phyloP scores from a whole-genome alignment of 2,113 vertebrate species.

The Oceanodroma tethys region DNA sequence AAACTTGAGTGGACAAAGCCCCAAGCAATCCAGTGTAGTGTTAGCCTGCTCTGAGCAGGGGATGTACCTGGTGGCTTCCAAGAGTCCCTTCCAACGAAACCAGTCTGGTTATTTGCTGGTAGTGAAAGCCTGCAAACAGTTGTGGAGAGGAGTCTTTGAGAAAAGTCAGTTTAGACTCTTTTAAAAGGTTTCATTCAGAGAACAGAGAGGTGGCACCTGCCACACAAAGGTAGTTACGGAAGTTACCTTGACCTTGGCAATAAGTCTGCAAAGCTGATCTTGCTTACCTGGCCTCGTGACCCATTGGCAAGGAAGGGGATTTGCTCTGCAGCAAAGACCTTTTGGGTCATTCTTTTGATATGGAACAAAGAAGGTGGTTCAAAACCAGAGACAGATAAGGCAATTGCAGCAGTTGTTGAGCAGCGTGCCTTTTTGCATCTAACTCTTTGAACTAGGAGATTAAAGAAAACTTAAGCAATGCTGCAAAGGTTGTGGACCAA shows the following conservation, averaged over 20 bases:
- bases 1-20: neutral
- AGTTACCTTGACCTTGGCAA: neutral
- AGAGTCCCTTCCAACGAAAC: neutral
- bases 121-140: neutral
- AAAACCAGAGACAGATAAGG: neutral
- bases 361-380: neutral
- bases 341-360: neutral
- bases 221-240: neutral
- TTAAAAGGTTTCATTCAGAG: neutral
- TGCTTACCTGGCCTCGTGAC: neutral
- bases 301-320: neutral
- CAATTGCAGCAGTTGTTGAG: neutral
- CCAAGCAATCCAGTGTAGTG: neutral
- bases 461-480: neutral
- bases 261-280: neutral
- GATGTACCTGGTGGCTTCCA: neutral
- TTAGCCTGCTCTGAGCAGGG: neutral
- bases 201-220: neutral
- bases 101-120: neutral
- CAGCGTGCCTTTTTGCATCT: neutral
- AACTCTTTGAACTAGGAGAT: neutral
- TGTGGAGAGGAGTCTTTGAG: neutral
- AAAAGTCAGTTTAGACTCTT: neutral
- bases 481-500: neutral
- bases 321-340: neutral